These are phyloP conservation scores for Drosophila cognata DNA, from an alignment of 2,888 invertebrate genomes.

Conservation along the genomic window DNA sequence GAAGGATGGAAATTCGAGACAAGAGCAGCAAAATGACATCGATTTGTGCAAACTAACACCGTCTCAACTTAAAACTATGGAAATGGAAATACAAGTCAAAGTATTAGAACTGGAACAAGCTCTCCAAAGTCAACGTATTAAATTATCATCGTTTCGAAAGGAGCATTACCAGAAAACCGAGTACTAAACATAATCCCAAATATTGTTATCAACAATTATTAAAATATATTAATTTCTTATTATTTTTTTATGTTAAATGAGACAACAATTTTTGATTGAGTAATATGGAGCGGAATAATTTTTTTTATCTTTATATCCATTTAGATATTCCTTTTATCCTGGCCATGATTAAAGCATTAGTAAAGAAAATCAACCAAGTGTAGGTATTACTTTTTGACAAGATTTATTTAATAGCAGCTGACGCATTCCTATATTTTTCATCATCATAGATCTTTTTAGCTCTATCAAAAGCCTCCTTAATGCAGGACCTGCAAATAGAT, in stretches of 20 bases:
- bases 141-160: conserved; percentile 93
- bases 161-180: conserved; percentile 91
- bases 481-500: conserved; percentile 88
- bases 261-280: conserved; percentile 4
- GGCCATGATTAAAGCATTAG: neutral
- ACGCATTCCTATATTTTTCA: conserved; percentile 75
- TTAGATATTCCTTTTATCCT: neutral
- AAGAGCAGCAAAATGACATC: conserved; percentile 95
- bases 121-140: conserved; percentile 93
- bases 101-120: conserved; percentile 96
- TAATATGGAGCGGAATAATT: neutral
- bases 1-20: conserved; percentile 93
- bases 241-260: conserved; percentile 29
- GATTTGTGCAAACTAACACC: conserved; percentile 95
- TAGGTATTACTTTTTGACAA: conserved; percentile 40
- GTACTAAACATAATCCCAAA: conserved; percentile 56
- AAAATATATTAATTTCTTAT: conserved; percentile 32
- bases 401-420: conserved; percentile 74
- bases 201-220: conserved; percentile 33
- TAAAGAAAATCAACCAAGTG: neutral
- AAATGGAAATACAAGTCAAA: conserved; percentile 98
- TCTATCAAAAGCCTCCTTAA: conserved; percentile 91
- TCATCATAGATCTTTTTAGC: conserved; percentile 86
- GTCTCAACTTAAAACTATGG: conserved; percentile 97
- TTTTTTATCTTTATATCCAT: neutral